Base-by-base conservation (phyloP, 2,797 vertebrate species). In the Peromyscus eremicus region DNA sequence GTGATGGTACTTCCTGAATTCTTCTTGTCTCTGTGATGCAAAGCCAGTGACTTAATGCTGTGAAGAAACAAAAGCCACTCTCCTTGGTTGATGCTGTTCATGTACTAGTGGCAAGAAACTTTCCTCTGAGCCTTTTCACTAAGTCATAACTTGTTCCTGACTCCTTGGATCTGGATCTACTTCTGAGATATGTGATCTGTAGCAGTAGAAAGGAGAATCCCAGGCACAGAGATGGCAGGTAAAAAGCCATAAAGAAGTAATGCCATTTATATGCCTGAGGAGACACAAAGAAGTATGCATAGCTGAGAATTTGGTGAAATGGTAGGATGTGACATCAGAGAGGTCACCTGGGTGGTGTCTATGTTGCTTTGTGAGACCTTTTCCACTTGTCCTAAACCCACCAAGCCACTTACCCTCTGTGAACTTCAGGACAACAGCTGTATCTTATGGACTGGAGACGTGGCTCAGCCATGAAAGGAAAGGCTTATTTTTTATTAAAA, bases 371-470 rank as follows among this genome's bases (percentile, higher is more conserved):
- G 49, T 40, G 27, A n/a, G 62, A 17, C 2, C 46, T 29, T 79
- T 37, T 66, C 6, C 8, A 6, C 13, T 7, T 52, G 4, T 55
- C 4, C 37, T 6, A 6, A 0, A 5, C 57, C 34, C 6, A 21
- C 19, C 43, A 46, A 10, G 4, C 11, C 25, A 37, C 5, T 2
- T 1, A 16, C 0, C 13, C 21, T 90, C 52, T 73, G 11, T 60
- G 29, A 60, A 40, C n/a, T 89, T 82, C 0, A 14, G 12, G 5
- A 6, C 3, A 32, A 0, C 64, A 25, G 4, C 3, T 37, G 1
- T 34, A 1, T 55, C 27, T 80, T 34, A 1, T n/a, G 43, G 27
- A 43, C 6, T 29, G 43, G 6, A 76, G 13, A 46, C 3, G 46
- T 76, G 25, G 2, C 27, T 76, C 29, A 76, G 14, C 13, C 25